phyloP scores from a whole-genome alignment of 2,888 invertebrate species.

The Caprella mutica region DNA sequence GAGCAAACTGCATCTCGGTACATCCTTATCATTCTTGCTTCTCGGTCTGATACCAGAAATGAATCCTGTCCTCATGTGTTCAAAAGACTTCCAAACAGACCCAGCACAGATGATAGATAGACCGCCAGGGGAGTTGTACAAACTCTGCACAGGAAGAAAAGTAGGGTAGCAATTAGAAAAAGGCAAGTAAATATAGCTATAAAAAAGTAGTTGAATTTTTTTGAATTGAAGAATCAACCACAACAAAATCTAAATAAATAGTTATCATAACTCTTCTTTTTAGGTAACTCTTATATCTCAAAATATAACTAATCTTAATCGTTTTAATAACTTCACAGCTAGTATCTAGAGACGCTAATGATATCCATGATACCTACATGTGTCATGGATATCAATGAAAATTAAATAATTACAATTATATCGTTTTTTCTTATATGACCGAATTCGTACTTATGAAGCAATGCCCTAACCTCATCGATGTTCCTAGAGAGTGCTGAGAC shows the following conservation, averaged over 20 bases:
- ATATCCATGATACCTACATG: too few species aligned
- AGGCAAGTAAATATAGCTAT: neutral
- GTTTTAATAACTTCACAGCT: neutral
- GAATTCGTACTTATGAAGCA: neutral
- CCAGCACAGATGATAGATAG: constrained; percentile 79
- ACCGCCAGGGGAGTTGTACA: constrained; percentile 48
- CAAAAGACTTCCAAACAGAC: constrained; percentile 91
- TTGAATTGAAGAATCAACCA: neutral
- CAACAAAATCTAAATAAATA: neutral
- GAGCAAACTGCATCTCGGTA: constrained; percentile 39
- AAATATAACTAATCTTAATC: neutral
- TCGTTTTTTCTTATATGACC: too few species aligned
- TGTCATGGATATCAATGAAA: too few species aligned
- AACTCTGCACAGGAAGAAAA: constrained; percentile 40
- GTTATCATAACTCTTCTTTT: too few species aligned
- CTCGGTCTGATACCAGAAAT: constrained; percentile 44
- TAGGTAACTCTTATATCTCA: too few species aligned
- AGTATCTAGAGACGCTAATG: neutral
- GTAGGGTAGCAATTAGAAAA: neutral
- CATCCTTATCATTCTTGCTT: constrained; percentile 15
- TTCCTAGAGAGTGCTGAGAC: constrained; percentile 53
- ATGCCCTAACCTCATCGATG: constrained; percentile 43
- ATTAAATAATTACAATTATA: too few species aligned
- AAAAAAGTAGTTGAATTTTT: neutral
- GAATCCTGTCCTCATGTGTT: constrained; percentile 60